phyloP scores from a whole-genome alignment of 1,140 invertebrate genomes.

The Ooceraea biroi region DNA sequence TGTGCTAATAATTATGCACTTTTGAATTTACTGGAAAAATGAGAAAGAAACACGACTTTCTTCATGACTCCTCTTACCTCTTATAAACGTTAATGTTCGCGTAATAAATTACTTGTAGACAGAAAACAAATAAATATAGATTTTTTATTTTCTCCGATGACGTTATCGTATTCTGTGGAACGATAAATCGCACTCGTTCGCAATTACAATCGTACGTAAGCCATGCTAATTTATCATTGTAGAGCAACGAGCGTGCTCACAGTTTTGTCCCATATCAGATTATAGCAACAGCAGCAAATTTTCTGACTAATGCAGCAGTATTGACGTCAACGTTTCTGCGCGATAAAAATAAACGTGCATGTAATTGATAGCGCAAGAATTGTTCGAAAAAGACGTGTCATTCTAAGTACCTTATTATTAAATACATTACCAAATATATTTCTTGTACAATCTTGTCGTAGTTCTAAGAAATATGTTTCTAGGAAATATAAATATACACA shows the following conservation, averaged over 20 bases:
- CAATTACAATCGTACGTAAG: slow-evolving; percentile 1
- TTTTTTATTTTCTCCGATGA: slow-evolving; percentile 46
- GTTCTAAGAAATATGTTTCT: too few relatives aligned
- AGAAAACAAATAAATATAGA: slow-evolving; percentile 16
- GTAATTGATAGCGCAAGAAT: not conserved
- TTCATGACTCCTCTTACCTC: not conserved
- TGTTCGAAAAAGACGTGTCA: not conserved
- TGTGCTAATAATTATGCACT: not conserved
- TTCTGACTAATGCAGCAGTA: slow-evolving; percentile 33
- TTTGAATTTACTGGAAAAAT: slow-evolving; percentile 7
- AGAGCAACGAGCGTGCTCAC: slow-evolving; percentile 36
- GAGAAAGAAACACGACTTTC: not conserved
- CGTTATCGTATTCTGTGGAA: slow-evolving; percentile 14
- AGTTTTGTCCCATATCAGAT: slow-evolving; percentile 34
- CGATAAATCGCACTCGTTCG: slow-evolving; percentile 45
- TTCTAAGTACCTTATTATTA: not conserved
- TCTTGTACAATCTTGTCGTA: too few relatives aligned
- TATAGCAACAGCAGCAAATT: slow-evolving; percentile 38
- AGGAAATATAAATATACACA: not conserved
- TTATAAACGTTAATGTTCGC: not conserved
- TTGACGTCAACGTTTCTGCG: slow-evolving; percentile 21
- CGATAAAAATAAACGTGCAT: slow-evolving; percentile 10
- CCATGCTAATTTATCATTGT: slow-evolving; percentile 32
- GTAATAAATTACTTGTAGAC: not conserved
- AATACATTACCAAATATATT: not conserved